Conservation (phyloP, 1,140 invertebrate genomes). For the Dryas iulia region DNA sequence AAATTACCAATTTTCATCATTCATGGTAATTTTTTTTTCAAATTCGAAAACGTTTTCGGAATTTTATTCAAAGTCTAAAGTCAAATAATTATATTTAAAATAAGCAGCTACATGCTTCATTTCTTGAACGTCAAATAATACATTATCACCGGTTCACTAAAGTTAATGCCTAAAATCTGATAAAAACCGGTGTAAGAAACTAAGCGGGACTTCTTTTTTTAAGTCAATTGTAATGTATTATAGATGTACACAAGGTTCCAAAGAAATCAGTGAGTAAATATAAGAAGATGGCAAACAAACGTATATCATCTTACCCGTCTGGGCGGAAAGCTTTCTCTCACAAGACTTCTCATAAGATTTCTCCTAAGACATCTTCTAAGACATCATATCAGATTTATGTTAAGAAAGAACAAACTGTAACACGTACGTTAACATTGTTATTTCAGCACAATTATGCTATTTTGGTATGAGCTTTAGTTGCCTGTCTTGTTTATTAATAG, state of each 20-base stretch:
- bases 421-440: not conserved
- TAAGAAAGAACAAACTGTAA: not conserved
- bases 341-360: not conserved
- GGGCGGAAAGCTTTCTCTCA: not conserved
- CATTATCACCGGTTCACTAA: no score
- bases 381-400: not conserved
- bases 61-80: no score
- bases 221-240: no score
- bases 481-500: no score
- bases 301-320: not conserved
- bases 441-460: not conserved
- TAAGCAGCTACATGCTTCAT: no score
- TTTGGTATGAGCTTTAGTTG: not conserved
- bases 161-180: no score
- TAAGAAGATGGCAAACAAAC: not conserved
- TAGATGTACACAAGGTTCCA: not conserved
- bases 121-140: no score
- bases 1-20: not conserved
- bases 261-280: not conserved
- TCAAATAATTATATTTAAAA: no score
- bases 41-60: not conserved
- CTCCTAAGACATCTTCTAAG: not conserved
- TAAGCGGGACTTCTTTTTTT: no score
- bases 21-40: not conserved
- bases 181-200: no score